Conservation (phyloP, 2,888 invertebrate species). For the Iselma pallidipennis region DNA sequence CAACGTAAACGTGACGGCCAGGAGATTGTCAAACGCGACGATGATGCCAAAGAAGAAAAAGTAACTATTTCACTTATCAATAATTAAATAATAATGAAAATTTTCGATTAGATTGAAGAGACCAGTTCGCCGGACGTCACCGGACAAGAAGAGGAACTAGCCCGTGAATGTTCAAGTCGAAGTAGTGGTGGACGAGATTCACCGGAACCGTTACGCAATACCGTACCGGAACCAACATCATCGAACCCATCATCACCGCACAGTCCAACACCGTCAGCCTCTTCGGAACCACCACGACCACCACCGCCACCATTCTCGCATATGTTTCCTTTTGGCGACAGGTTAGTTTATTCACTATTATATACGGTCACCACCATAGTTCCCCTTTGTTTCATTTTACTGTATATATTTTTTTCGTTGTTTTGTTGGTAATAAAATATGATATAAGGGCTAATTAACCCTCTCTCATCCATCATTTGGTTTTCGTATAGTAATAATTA, state of each 20-base stretch:
- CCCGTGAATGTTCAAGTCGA: constrained; percentile 50
- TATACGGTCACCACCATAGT: background rate
- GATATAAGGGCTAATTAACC: background rate
- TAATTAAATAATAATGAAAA: background rate
- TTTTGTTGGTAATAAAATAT: background rate
- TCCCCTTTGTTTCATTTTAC: too few relatives aligned
- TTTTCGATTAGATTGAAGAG: constrained; percentile 42
- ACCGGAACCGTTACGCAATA: constrained; percentile 40
- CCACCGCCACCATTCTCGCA: constrained; percentile 67
- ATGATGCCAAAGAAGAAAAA: constrained; percentile 63
- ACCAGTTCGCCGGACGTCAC: constrained; percentile 46
- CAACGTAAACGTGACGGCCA: constrained; percentile 81
- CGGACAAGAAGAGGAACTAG: constrained; percentile 48
- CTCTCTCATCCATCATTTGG: background rate
- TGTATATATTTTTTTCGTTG: too few relatives aligned
- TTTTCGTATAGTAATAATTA: background rate
- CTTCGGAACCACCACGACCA: constrained; percentile 63
- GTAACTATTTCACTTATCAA: constrained; percentile 44
- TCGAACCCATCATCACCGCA: constrained; percentile 55
- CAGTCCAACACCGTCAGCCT: constrained; percentile 64
- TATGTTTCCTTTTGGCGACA: constrained; percentile 67
- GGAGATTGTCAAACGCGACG: constrained; percentile 65
- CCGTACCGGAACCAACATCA: constrained; percentile 34
- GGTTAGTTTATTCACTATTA: constrained; percentile 52
- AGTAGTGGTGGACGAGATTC: constrained; percentile 45